A percentile compares a stretch with the other conserved stretches of the same genome.
Evolutionary conservation across 2,888 invertebrate genomes (phyloP).

Genomic region (Formica aserva): DNA sequence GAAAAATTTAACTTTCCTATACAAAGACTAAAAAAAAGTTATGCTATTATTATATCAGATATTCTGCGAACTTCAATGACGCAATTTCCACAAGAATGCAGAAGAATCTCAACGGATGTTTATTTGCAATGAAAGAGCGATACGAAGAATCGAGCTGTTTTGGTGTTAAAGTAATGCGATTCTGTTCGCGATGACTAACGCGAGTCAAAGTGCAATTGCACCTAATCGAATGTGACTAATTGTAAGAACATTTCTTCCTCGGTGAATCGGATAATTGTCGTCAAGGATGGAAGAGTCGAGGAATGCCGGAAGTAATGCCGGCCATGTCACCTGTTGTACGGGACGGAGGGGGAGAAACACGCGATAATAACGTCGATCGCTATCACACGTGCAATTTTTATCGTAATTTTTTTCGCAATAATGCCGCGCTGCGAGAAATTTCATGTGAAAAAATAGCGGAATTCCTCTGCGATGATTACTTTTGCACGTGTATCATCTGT

Average conservation of each 20-base stretch:
- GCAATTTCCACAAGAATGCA: neutral
- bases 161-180: conserved; percentile 18
- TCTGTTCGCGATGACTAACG: conserved; percentile 27
- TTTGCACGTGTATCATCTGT: neutral
- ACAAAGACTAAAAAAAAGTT: neutral
- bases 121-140: conserved; percentile 3
- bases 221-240: conserved; percentile 35
- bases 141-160: conserved; percentile 23
- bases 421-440: neutral
- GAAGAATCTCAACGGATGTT: conserved; percentile 18
- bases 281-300: conserved; percentile 58
- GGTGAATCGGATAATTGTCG: conserved; percentile 64
- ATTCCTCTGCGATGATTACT: conserved; percentile 4
- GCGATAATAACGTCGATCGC: conserved; percentile 1
- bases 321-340: conserved; percentile 44
- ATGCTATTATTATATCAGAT: too few species aligned
- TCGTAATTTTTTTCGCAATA: neutral
- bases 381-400: neutral
- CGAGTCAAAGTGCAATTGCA: conserved; percentile 43
- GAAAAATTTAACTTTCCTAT: neutral
- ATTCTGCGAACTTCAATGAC: conserved; percentile 3
- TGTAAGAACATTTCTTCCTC: conserved; percentile 55
- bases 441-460: neutral
- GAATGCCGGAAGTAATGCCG: conserved; percentile 54
- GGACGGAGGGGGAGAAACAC: neutral